A percentile compares a stretch with the other conserved stretches of the same genome.
Conservation (phyloP, 2,113 vertebrate species). For the Orycteropus afer region DNA sequence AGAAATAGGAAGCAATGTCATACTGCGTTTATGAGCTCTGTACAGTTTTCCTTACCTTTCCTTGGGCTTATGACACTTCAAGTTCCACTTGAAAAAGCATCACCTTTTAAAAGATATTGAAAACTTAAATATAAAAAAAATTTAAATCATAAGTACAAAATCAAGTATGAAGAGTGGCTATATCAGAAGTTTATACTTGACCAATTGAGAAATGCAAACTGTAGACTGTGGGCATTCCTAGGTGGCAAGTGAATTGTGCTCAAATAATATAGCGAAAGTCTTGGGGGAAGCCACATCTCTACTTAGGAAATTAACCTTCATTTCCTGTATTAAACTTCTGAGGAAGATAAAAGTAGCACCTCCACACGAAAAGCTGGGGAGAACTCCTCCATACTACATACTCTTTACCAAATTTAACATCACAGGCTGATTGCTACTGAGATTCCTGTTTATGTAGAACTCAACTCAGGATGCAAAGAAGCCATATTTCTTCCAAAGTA, state of each 20-base stretch:
- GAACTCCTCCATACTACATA: not conserved
- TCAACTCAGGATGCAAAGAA: constrained; percentile 44
- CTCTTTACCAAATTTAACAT: constrained; percentile 1
- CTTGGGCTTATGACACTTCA: not conserved
- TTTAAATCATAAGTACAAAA: constrained; percentile 17
- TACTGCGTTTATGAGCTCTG: not conserved
- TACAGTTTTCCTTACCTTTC: constrained; percentile 13
- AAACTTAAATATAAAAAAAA: constrained; percentile 15
- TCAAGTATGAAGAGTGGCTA: constrained; percentile 1
- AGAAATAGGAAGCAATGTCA: constrained; percentile 31
- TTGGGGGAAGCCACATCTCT: not conserved
- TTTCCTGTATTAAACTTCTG: constrained; percentile 43
- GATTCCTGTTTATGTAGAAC: not conserved
- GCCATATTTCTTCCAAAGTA: not conserved
- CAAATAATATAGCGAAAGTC: not conserved
- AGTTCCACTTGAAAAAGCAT: not conserved
- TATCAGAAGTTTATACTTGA: constrained; percentile 30
- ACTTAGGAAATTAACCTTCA: constrained; percentile 32
- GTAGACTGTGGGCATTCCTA: not conserved
- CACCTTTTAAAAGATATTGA: constrained; percentile 1
- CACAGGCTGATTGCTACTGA: not conserved
- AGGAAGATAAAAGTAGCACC: constrained; percentile 51
- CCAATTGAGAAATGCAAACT: constrained; percentile 4
- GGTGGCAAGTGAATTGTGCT: not conserved
- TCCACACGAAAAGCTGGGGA: not conserved